phyloP scores from a whole-genome alignment of 2,888 invertebrate genomes.

The Callyntrura guangdongensis region DNA sequence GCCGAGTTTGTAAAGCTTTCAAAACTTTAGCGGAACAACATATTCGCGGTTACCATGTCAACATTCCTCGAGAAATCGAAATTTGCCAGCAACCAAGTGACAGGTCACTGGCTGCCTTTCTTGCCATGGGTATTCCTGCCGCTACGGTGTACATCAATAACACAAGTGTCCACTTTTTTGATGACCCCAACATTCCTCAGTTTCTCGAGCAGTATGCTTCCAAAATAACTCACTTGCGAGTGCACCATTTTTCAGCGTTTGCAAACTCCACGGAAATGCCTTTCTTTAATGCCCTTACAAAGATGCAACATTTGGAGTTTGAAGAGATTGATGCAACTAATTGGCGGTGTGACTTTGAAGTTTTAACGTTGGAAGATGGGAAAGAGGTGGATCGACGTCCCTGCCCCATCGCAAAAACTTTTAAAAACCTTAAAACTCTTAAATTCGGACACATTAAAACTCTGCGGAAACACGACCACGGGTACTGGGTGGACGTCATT shows the following conservation, averaged over 20 bases:
- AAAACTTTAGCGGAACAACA: neutral
- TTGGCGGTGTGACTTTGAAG: neutral
- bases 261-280: neutral
- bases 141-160: slow-evolving; percentile 26
- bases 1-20: neutral
- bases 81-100: neutral
- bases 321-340: neutral
- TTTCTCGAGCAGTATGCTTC: neutral
- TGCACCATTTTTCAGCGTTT: neutral
- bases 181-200: neutral
- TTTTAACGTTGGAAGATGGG: too few species aligned
- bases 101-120: neutral
- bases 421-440: neutral
- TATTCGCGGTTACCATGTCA: neutral
- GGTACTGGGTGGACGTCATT: neutral
- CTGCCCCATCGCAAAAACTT: neutral
- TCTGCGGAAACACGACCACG: slow-evolving; percentile 3
- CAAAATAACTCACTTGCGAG: neutral
- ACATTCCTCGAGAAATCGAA: neutral
- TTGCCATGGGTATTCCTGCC: neutral
- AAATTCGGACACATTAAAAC: slow-evolving; percentile 9
- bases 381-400: neutral
- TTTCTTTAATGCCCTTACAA: too few species aligned
- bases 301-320: neutral
- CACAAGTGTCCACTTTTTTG: neutral